phyloP scores from a whole-genome alignment of 2,888 invertebrate genomes.

The Cryptophagus acutangulus region DNA sequence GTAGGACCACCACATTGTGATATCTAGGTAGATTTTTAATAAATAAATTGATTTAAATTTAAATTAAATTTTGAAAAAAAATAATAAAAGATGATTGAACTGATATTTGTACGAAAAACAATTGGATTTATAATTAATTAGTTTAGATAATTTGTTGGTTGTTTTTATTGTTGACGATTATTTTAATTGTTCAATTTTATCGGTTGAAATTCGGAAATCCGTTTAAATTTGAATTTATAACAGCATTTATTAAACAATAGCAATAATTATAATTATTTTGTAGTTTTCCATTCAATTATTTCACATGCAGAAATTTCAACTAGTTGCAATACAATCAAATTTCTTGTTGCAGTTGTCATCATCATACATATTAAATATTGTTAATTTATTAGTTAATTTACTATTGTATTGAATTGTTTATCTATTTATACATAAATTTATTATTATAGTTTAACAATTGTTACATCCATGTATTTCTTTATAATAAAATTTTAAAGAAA shows the following conservation, averaged over 20 bases:
- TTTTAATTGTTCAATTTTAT: no score
- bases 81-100: no score
- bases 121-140: no score
- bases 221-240: no score
- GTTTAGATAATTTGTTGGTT: no score
- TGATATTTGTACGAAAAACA: conserved; percentile 29
- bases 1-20: conserved; percentile 49
- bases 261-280: no score
- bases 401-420: conserved; percentile 1
- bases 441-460: no score
- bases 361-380: background rate
- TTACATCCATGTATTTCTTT: background rate
- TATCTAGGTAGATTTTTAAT: conserved; percentile 27
- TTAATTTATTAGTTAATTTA: background rate
- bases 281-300: no score
- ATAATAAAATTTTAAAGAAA: background rate
- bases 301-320: no score
- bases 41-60: background rate
- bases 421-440: background rate
- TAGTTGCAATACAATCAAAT: conserved; percentile 15
- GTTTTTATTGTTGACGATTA: no score
- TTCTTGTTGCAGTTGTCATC: conserved; percentile 15
- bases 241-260: no score
- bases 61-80: conserved; percentile 15
- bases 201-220: no score